These are phyloP conservation scores for Gordius sp. DNA, from an alignment of 2,888 invertebrate genomes.

Conservation along the genomic window DNA sequence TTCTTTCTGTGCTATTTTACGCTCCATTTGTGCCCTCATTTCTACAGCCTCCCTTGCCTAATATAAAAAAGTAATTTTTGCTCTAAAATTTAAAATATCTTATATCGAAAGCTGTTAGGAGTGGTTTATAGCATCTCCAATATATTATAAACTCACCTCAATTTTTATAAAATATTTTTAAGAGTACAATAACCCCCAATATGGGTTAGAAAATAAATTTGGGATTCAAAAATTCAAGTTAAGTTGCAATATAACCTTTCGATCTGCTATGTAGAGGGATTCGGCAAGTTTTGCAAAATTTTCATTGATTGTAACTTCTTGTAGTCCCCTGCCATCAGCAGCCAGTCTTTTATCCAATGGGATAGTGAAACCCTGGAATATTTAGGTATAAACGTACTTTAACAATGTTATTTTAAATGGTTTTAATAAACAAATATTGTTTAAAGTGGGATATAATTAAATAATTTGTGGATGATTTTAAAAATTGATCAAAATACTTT, in stretches of 20 bases:
- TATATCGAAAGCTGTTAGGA: no score
- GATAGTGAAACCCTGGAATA: constrained; percentile 55
- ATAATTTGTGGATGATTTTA: neutral
- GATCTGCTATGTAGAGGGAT: constrained; percentile 81
- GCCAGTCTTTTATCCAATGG: constrained; percentile 88
- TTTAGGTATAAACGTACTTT: constrained; percentile 12
- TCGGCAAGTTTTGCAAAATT: constrained; percentile 95
- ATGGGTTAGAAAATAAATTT: constrained; percentile 6
- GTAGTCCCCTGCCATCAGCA: constrained; percentile 83
- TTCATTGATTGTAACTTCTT: constrained; percentile 56
- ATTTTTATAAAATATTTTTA: neutral
- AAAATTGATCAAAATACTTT: constrained; percentile 39
- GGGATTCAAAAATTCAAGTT: neutral
- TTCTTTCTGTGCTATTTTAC: constrained; percentile 80
- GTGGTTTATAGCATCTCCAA: no score
- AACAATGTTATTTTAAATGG: neutral
- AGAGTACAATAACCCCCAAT: neutral
- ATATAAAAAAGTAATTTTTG: neutral
- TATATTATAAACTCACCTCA: no score
- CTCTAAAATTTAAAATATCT: neutral
- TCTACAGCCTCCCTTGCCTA: constrained; percentile 80
- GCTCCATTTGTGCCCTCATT: constrained; percentile 72
- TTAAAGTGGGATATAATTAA: neutral
- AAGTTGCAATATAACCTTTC: constrained; percentile 36
- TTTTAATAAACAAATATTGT: neutral